Percentiles rank a stretch among this genome's conserved stretches.
Conservation (phyloP, 1,140 invertebrate genomes). For the Zaprionus nigranus region DNA sequence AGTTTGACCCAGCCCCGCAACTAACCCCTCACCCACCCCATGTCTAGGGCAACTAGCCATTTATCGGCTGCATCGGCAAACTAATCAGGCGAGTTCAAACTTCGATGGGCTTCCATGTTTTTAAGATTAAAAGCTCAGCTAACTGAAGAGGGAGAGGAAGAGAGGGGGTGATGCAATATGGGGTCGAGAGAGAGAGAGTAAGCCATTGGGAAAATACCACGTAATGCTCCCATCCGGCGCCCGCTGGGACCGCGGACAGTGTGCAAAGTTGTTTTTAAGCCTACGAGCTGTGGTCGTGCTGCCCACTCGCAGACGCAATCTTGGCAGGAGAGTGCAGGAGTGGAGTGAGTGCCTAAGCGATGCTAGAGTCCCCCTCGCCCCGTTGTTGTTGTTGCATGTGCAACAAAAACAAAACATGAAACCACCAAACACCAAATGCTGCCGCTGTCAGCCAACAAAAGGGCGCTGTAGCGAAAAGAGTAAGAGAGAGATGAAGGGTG, state of each 20-base stretch:
- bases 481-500: not conserved
- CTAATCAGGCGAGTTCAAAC: slow-evolving; percentile 66
- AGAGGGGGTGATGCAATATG: not conserved
- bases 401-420: slow-evolving; percentile 67
- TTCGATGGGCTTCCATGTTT: slow-evolving; percentile 66
- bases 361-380: not conserved
- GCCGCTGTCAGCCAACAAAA: slow-evolving; percentile 60
- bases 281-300: slow-evolving; percentile 52
- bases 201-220: slow-evolving; percentile 65
- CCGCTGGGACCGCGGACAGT: slow-evolving; percentile 12
- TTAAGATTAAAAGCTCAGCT: slow-evolving; percentile 64
- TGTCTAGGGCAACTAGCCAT: slow-evolving; percentile 2
- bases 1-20: not conserved
- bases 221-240: slow-evolving; percentile 25
- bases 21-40: not conserved
- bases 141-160: not conserved
- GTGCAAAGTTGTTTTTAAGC: slow-evolving; percentile 70
- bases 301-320: slow-evolving; percentile 1
- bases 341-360: not conserved
- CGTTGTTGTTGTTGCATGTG: slow-evolving; percentile 22
- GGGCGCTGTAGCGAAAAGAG: slow-evolving; percentile 9
- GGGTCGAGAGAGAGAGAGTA: slow-evolving; percentile 26
- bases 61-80: slow-evolving; percentile 39
- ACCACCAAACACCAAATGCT: slow-evolving; percentile 79
- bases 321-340: not conserved